Conservation (phyloP, 2,113 vertebrate species). For the Apodemus speciosus region DNA sequence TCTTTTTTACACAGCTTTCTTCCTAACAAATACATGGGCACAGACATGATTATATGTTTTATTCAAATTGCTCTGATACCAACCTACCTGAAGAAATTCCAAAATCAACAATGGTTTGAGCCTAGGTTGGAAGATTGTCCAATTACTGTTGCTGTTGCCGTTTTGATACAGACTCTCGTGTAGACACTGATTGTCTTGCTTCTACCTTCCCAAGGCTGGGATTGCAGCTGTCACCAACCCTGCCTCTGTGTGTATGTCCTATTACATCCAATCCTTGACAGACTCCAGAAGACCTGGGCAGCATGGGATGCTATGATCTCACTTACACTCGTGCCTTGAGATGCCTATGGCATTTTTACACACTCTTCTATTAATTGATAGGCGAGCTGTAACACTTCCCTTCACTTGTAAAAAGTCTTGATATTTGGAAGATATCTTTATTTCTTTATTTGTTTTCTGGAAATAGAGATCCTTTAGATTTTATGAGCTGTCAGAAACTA, state of each 20-base stretch:
- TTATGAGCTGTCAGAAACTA: background rate
- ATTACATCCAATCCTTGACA: background rate
- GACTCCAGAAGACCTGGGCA: background rate
- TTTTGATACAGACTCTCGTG: background rate
- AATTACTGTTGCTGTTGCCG: background rate
- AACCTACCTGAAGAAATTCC: background rate
- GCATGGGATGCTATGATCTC: background rate
- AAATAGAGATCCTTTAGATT: constrained; percentile 9
- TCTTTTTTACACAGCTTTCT: background rate
- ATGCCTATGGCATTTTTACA: background rate
- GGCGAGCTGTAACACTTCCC: background rate
- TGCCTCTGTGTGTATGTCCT: background rate
- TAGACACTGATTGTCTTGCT: background rate
- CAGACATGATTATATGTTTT: background rate
- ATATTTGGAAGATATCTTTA: constrained; percentile 47
- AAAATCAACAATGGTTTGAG: background rate
- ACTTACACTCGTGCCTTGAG: background rate
- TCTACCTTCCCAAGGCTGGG: background rate
- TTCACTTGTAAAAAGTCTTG: background rate
- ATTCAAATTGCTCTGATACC: background rate
- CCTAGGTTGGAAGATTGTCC: accelerated
- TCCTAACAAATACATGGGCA: background rate
- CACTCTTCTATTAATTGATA: background rate
- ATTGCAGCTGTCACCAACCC: background rate
- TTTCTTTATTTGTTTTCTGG: background rate